Evolutionary conservation across 2,888 invertebrate species (phyloP).

Genomic region (Mythimna ferrago): DNA sequence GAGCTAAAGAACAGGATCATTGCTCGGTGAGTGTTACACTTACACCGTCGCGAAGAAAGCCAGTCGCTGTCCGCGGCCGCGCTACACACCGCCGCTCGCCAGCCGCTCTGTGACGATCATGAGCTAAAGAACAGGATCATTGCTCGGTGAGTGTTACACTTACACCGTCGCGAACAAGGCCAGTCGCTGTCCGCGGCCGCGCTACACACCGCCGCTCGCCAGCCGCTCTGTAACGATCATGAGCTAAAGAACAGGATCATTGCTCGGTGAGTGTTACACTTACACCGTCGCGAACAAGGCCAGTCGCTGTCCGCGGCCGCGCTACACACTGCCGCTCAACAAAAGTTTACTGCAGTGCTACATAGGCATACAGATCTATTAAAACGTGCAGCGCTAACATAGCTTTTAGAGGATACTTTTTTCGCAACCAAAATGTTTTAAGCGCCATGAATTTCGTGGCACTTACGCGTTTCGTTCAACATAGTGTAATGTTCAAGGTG

Average conservation of each 20-base stretch:
- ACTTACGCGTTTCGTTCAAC: too few relatives aligned
- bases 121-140: constrained; percentile 97
- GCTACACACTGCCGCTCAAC: too few relatives aligned
- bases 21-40: constrained; percentile 89
- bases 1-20: constrained; percentile 97
- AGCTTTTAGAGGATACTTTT: too few relatives aligned
- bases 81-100: constrained; percentile 81
- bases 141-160: constrained; percentile 89
- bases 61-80: constrained; percentile 91
- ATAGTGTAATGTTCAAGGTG: too few relatives aligned
- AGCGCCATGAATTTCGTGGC: too few relatives aligned
- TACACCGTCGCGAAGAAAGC: constrained; percentile 83
- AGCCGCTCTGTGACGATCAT: constrained; percentile 93
- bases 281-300: background rate
- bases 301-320: too few relatives aligned
- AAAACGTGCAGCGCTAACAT: too few relatives aligned
- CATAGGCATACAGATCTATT: too few relatives aligned
- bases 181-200: constrained; percentile 91
- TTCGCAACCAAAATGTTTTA: too few relatives aligned
- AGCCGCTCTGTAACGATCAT: constrained; percentile 93
- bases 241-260: constrained; percentile 97
- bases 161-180: constrained; percentile 83
- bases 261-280: constrained; percentile 89
- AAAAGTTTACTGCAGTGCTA: too few relatives aligned
- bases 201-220: constrained; percentile 81